Evolutionary conservation across 1,140 invertebrate genomes (phyloP).

Genomic region (Brachionus paranguensis): DNA sequence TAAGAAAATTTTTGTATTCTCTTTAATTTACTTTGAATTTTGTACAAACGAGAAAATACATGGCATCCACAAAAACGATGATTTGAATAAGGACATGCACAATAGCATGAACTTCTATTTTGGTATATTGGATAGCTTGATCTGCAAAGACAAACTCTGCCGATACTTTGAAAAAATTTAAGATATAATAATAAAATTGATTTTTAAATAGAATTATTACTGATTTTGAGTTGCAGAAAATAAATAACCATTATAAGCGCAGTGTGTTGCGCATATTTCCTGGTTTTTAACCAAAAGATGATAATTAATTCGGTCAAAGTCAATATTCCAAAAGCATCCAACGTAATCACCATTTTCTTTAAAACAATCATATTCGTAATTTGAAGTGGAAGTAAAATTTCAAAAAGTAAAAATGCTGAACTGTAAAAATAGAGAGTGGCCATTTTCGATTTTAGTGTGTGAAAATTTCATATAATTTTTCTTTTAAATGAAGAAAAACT

Average conservation of each 20-base stretch:
- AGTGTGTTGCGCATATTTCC: not conserved
- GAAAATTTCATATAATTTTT: too few relatives aligned
- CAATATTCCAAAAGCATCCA: not conserved
- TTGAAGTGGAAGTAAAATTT: too few relatives aligned
- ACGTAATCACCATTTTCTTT: slow-evolving; percentile 17
- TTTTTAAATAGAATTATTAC: not conserved
- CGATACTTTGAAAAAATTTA: not conserved
- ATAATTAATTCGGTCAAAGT: not conserved
- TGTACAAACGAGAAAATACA: not conserved
- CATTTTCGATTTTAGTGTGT: too few relatives aligned
- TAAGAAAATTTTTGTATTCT: not conserved
- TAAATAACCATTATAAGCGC: not conserved
- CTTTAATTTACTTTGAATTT: not conserved
- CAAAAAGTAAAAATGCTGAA: too few relatives aligned
- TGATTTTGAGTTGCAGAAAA: not conserved
- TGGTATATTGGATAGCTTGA: not conserved
- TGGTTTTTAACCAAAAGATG: not conserved
- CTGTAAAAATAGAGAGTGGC: too few relatives aligned
- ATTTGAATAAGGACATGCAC: not conserved
- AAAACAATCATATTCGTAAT: too few relatives aligned
- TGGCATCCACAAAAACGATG: not conserved
- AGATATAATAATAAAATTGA: not conserved
- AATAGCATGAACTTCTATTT: not conserved
- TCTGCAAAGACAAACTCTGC: not conserved
- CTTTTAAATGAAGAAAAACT: too few relatives aligned